Evolutionary conservation across 2,888 invertebrate species (phyloP).

Genomic region (Mythimna albipuncta): DNA sequence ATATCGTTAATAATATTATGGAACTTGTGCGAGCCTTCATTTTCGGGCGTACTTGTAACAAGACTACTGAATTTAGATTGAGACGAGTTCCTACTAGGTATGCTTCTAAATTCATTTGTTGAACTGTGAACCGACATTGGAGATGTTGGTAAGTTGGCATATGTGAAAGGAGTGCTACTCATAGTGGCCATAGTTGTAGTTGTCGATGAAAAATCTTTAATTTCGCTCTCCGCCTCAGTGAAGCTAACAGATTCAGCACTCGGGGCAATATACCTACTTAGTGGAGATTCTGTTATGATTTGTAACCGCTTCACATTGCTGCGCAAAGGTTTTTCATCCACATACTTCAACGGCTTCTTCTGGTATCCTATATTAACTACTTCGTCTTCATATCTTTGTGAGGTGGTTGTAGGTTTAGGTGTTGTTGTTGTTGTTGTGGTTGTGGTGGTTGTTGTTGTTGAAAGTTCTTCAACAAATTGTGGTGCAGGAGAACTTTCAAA

Average conservation of each 20-base stretch:
- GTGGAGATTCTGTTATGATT: slow-evolving; percentile 80
- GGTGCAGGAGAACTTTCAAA: slow-evolving; percentile 72
- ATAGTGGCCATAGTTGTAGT: slow-evolving; percentile 70
- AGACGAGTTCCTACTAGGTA: slow-evolving; percentile 68
- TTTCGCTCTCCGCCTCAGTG: slow-evolving; percentile 57
- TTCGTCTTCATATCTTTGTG: slow-evolving; percentile 70
- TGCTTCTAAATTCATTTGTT: slow-evolving; percentile 67
- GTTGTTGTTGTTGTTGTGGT: slow-evolving; percentile 67
- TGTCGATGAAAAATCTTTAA: slow-evolving; percentile 72
- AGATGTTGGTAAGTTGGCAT: slow-evolving; percentile 70
- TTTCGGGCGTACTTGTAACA: slow-evolving; percentile 71
- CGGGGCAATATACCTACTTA: slow-evolving; percentile 67
- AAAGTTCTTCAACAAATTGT: slow-evolving; percentile 59
- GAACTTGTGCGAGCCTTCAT: slow-evolving; percentile 76
- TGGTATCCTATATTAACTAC: slow-evolving; percentile 84
- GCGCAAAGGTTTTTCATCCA: slow-evolving; percentile 77
- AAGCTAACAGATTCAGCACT: slow-evolving; percentile 64
- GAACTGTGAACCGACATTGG: slow-evolving; percentile 70
- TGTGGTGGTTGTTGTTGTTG: slow-evolving; percentile 69
- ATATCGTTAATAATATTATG: slow-evolving; percentile 75
- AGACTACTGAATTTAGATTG: slow-evolving; percentile 80
- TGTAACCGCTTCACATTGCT: slow-evolving; percentile 79
- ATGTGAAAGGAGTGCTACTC: slow-evolving; percentile 68
- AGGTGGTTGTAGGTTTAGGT: slow-evolving; percentile 58
- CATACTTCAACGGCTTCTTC: slow-evolving; percentile 77